Evolutionary conservation across 2,797 vertebrate species (phyloP), one percentile per base, ranked within the genome.

Genomic region (Typhlichthys subterraneus): DNA sequence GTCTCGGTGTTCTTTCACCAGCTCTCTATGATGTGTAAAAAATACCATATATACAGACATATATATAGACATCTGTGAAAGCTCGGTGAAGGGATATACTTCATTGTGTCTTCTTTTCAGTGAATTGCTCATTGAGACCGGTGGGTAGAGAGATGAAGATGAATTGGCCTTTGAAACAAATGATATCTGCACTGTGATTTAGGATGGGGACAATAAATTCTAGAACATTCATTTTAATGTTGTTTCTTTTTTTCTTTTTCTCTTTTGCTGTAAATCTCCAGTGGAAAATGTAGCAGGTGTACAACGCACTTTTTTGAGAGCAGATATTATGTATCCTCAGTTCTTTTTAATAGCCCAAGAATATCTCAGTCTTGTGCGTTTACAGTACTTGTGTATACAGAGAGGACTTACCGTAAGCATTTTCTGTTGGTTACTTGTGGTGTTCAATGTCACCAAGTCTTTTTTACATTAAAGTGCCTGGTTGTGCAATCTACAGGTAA

Each of bases 131-230:
- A 56, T 17, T 55, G 31, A 55, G 13, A 13, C 53, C 14, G 38
- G 53, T 55, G 8, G n/a, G 50, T 51, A 11, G 5, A 53, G 17
- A 53, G n/a, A 56, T n/a, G 14, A 56, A 55, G 15, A 51, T 15
- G 15, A 14, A 51, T 51, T 15, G 2, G 14, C 14, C 15, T 51
- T 51, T 17, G 15, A 19, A 51, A 51, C 51, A 4, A 10, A 14
- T 53, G 10, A 11, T 11, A 53, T 12, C 51, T 23, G 51, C 51
- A 19, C 10, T 7, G 17, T 19, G 3, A 23, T 23, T 53, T 11
- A 53, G 13, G 19, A 3, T 53, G n/a, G 17, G 51, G 17, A 11
- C 19, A 19, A 12, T 11, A 23, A 14, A 11, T 19, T 23, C 17
- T 19, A 19, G 11, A 11, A 45, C 42, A 9, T 15, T 56, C 33